These are phyloP conservation scores for Stichodactyla mertensii DNA, from an alignment of 64 coral and sea anemone species.

Conservation along the genomic window DNA sequence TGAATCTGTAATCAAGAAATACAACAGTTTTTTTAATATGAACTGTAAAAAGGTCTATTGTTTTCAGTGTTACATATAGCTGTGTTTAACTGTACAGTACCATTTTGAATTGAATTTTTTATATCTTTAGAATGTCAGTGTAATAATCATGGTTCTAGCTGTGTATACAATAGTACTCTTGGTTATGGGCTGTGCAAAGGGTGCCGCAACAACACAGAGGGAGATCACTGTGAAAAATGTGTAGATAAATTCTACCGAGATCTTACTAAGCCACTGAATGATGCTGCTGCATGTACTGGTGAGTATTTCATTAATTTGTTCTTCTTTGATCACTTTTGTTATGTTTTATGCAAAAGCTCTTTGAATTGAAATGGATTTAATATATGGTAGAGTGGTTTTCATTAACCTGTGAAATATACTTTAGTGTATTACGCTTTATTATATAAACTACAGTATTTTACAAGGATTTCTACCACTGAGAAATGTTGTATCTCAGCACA, in stretches of 20 bases:
- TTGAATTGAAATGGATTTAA: too few species aligned
- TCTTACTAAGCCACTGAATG: conserved; percentile 33
- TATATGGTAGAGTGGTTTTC: too few species aligned
- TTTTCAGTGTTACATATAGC: neutral
- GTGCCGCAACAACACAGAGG: conserved; percentile 67
- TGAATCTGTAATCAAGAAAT: too few species aligned
- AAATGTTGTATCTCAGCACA: too few species aligned
- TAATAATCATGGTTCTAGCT: conserved; percentile 66
- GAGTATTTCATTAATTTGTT: neutral
- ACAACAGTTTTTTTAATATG: too few species aligned
- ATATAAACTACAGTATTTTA: too few species aligned
- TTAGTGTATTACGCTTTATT: too few species aligned
- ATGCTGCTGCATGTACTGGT: conserved; percentile 60
- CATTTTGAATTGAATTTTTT: neutral
- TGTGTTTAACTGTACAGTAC: neutral
- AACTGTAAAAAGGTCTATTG: neutral
- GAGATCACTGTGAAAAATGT: conserved; percentile 66
- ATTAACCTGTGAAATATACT: too few species aligned
- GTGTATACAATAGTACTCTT: conserved; percentile 69
- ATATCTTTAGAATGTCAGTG: conserved; percentile 62
- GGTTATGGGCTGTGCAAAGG: conserved; percentile 45
- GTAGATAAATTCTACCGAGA: conserved; percentile 63
- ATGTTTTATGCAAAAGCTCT: neutral
- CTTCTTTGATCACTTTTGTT: neutral
- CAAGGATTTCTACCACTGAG: too few species aligned